Conservation (phyloP, 2,888 invertebrate genomes). For the Rhamphomyia laevipes region DNA sequence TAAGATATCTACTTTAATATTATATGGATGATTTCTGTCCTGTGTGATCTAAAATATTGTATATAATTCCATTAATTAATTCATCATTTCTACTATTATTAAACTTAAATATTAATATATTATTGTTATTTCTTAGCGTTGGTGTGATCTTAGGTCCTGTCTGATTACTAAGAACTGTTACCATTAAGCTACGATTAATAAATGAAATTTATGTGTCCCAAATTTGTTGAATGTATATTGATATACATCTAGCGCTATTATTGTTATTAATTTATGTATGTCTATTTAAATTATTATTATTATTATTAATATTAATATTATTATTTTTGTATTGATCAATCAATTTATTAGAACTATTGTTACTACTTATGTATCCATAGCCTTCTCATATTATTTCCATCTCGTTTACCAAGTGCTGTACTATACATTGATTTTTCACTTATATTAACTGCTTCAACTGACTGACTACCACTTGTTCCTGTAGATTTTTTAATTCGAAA, state of each 20-base stretch:
- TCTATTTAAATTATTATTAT: slow-evolving; percentile 4
- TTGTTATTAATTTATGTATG: slow-evolving; percentile 6
- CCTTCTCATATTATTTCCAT: slow-evolving; percentile 39
- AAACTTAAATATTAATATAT: neutral
- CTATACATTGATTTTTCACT: slow-evolving; percentile 1
- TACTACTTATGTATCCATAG: slow-evolving; percentile 32
- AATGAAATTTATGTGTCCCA: slow-evolving; percentile 22
- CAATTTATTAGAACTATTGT: slow-evolving; percentile 19
- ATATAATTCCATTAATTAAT: neutral
- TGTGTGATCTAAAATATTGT: slow-evolving; percentile 45
- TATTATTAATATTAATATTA: slow-evolving; percentile 1
- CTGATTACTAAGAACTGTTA: slow-evolving; percentile 40
- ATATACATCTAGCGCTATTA: slow-evolving; percentile 7
- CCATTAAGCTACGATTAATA: slow-evolving; percentile 37
- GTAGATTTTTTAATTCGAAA: too few species aligned
- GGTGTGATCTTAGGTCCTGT: slow-evolving; percentile 37
- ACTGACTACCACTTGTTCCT: slow-evolving; percentile 7
- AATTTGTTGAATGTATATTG: slow-evolving; percentile 16
- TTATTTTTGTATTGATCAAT: slow-evolving; percentile 17
- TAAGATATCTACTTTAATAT: too few species aligned
- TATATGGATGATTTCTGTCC: slow-evolving; percentile 48
- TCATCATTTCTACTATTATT: neutral
- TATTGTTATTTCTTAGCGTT: slow-evolving; percentile 3
- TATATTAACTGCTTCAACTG: slow-evolving; percentile 14
- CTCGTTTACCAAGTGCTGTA: slow-evolving; percentile 30